These are phyloP conservation scores for Tenualosa thibaudeaui DNA, from an alignment of 2,797 vertebrate genomes.

Conservation along the genomic window DNA sequence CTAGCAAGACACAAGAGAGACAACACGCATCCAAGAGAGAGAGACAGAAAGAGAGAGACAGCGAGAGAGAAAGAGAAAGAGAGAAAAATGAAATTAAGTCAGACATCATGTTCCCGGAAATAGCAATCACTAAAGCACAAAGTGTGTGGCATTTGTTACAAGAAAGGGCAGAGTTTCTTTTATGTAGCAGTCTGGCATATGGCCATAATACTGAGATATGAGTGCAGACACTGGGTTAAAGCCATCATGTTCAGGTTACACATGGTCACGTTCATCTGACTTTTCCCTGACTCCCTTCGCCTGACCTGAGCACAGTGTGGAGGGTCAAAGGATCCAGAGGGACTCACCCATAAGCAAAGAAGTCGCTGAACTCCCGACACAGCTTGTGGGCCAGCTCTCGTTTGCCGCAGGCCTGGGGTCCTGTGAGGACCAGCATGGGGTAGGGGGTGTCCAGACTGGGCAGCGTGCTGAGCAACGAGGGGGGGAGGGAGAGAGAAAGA, in stretches of 20 bases:
- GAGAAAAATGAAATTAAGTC: background rate
- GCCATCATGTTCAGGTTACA: background rate
- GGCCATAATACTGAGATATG: background rate
- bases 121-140: background rate
- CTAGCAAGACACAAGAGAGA: background rate
- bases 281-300: background rate
- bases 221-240: background rate
- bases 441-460: constrained; percentile 79
- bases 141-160: background rate
- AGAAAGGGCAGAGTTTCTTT: background rate
- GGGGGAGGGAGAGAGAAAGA: background rate
- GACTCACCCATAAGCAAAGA: constrained; percentile 86
- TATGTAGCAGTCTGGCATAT: background rate
- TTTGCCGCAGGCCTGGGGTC: constrained; percentile 86
- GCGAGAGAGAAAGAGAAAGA: background rate
- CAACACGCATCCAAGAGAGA: background rate
- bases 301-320: background rate
- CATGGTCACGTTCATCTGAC: background rate
- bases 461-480: constrained; percentile 75
- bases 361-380: constrained; percentile 82
- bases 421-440: constrained; percentile 87
- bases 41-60: background rate
- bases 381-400: constrained; percentile 84
- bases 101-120: background rate
- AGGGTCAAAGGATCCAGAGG: background rate